A percentile compares a stretch with the other conserved stretches of the same genome.
Evolutionary conservation across 2,113 vertebrate species (phyloP).

Genomic region (Dromiciops gliroides): DNA sequence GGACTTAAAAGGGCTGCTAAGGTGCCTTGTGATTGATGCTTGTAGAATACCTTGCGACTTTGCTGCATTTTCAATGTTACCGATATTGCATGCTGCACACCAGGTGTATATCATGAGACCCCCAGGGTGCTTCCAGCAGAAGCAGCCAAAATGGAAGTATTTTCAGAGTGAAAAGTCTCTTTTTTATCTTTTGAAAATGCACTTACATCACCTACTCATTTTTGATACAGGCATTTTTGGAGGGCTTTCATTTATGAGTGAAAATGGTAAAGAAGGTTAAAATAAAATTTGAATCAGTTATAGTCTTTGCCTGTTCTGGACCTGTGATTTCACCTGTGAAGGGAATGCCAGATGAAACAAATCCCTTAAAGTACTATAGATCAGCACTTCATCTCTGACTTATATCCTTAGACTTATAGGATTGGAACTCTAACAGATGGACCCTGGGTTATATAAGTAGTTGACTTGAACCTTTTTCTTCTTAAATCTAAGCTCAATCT

Average conservation of each 20-base stretch:
- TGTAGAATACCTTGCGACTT: neutral
- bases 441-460: no score
- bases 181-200: neutral
- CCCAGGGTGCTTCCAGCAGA: neutral
- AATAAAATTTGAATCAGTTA: neutral
- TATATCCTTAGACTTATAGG: no score
- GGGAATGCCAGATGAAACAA: no score
- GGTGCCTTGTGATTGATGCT: neutral
- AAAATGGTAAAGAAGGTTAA: neutral
- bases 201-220: neutral
- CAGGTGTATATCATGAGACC: accelerated
- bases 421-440: no score
- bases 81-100: accelerated
- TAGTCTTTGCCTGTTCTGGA: neutral
- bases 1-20: neutral
- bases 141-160: neutral
- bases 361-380: no score
- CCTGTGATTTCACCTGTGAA: neutral
- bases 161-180: neutral
- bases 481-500: neutral
- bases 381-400: no score
- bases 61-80: neutral
- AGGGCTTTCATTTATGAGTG: neutral
- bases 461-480: no score
- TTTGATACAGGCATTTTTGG: neutral